phyloP scores from a whole-genome alignment of 2,797 vertebrate genomes.

The Otus scops region DNA sequence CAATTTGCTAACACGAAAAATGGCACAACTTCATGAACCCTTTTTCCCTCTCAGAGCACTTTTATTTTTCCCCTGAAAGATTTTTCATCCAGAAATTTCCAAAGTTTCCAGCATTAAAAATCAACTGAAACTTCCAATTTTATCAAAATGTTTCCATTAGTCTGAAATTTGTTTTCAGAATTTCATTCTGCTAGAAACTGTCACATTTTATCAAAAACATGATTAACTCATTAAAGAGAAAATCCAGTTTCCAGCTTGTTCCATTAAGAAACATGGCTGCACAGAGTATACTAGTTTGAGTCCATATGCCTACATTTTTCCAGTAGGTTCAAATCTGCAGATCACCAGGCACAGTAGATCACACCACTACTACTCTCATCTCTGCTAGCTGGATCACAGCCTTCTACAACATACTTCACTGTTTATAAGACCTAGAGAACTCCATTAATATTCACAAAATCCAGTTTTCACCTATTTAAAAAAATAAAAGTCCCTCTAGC shows the following conservation, averaged over 20 bases:
- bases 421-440: not conserved
- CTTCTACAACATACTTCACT: not conserved
- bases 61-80: not conserved
- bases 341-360: fast-evolving
- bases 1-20: not conserved
- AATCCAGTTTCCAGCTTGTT: not conserved
- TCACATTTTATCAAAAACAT: not conserved
- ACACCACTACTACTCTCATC: not conserved
- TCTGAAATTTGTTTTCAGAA: not conserved
- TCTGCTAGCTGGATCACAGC: not conserved
- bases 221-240: not conserved
- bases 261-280: not conserved
- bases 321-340: not conserved
- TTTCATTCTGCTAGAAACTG: not conserved
- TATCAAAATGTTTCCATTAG: not conserved
- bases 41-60: not conserved
- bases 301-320: not conserved
- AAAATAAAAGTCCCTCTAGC: not conserved
- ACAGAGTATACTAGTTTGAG: not conserved
- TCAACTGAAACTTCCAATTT: not conserved
- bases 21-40: fast-evolving
- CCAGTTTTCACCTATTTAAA: not conserved
- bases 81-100: not conserved
- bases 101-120: not conserved
- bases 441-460: not conserved